Conservation (phyloP, 1,140 invertebrate genomes). For the Oedothorax gibbosus region DNA sequence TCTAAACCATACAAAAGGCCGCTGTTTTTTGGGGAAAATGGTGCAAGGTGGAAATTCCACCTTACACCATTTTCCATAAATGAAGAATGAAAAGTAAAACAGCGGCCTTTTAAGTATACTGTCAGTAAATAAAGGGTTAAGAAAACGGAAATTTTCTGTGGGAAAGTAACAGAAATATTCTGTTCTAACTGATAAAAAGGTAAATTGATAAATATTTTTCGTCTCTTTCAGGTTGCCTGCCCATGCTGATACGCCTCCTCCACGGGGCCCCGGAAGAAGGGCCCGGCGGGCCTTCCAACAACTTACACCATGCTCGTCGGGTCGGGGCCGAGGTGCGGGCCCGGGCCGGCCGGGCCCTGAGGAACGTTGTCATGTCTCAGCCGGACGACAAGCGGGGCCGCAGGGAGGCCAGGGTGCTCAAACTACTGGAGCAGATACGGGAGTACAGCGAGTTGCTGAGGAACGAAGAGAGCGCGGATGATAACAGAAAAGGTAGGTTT, state of each 20-base stretch:
- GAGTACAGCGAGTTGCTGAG: constrained; percentile 61
- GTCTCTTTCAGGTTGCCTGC: constrained; percentile 79
- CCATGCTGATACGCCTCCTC: constrained; percentile 90
- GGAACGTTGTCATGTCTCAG: constrained; percentile 91
- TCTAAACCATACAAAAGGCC: too few relatives aligned
- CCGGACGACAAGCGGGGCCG: constrained; percentile 89
- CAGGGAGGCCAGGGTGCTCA: constrained; percentile 85
- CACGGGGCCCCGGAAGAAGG: constrained; percentile 72
- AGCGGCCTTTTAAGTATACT: not conserved
- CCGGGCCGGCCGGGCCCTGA: constrained; percentile 84
- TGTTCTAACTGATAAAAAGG: not conserved
- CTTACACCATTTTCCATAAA: not conserved
- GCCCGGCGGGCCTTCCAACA: constrained; percentile 4
- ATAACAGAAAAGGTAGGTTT: constrained; percentile 44
- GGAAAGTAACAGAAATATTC: too few relatives aligned
- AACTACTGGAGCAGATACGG: constrained; percentile 79
- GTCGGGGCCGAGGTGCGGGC: constrained; percentile 74
- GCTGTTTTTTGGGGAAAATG: too few relatives aligned
- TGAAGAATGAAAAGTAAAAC: not conserved
- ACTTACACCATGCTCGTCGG: not conserved
- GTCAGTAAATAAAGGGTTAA: not conserved
- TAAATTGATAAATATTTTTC: not conserved
- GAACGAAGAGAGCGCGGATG: constrained; percentile 76
- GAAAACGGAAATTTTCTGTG: too few relatives aligned
- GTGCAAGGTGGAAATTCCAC: not conserved